Conservation (phyloP, 1,140 invertebrate species). For the Drosophila gunungcola region DNA sequence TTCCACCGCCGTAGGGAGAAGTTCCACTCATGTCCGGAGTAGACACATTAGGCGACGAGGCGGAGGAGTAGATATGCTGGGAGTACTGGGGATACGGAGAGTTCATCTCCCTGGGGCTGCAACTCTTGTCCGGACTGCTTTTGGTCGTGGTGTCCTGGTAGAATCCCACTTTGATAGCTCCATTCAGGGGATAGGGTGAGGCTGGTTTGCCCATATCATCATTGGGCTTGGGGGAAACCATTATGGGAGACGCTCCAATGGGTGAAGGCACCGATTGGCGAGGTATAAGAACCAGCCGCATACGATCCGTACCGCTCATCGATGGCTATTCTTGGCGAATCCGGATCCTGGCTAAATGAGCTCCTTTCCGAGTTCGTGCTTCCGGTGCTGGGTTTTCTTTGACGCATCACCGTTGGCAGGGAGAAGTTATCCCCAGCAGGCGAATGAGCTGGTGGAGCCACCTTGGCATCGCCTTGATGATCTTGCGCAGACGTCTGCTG, state of each 20-base stretch:
- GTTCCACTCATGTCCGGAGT: constrained; percentile 79
- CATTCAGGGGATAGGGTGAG: constrained; percentile 89
- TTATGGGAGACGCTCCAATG: constrained; percentile 85
- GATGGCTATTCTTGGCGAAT: constrained; percentile 88
- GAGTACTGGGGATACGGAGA: constrained; percentile 88
- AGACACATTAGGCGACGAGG: constrained; percentile 84
- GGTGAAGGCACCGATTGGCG: constrained; percentile 87
- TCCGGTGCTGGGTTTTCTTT: constrained; percentile 89
- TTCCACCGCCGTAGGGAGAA: constrained; percentile 76
- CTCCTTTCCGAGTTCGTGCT: constrained; percentile 90
- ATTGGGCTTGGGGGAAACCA: constrained; percentile 86
- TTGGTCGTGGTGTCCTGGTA: constrained; percentile 91
- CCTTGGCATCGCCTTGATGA: constrained; percentile 28
- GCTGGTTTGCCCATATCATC: constrained; percentile 86
- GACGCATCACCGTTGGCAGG: constrained; percentile 84
- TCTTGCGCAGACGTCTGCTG: constrained; percentile 20
- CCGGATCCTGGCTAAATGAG: constrained; percentile 90
- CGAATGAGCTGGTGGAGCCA: constrained; percentile 60
- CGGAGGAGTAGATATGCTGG: constrained; percentile 87
- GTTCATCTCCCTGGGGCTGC: constrained; percentile 88
- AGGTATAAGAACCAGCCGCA: constrained; percentile 88
- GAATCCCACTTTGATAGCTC: constrained; percentile 90
- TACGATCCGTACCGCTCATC: constrained; percentile 86
- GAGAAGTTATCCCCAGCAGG: constrained; percentile 70
- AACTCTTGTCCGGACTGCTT: constrained; percentile 90